Evolutionary conservation across 1,140 invertebrate species (phyloP), one percentile per base, ranked within the genome.

Genomic region (Stegodyphus mimosarum): DNA sequence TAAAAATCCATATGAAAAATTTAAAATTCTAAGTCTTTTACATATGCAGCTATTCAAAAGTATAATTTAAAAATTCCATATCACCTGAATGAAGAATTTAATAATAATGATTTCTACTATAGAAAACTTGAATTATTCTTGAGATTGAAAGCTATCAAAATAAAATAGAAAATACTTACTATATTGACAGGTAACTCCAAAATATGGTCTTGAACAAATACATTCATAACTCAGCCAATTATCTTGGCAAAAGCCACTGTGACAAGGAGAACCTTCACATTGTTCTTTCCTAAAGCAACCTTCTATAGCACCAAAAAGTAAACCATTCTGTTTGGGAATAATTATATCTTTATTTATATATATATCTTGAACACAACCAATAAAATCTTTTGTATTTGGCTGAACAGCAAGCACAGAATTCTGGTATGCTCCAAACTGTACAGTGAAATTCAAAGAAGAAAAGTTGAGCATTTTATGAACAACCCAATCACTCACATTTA

Each of bases 321-420:
- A 92, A 91, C 9, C 90, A 87, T 84, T 87, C 15, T 85, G 74
- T 48, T 87, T 85, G 7, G 89, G 90, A 66, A 90, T 87, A 83
- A 95, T 93, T 93, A 95, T 95, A 89, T 95, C 93, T 6, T 93
- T 94, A 90, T 98, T 97, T 50, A 98, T 94, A 49, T 94, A 92
- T 9, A 98, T 94, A 90, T 99, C 97, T 90, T 97, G 95, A 90
- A 97, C 94, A 90, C 97, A 99, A 5, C 97, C 97, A 17, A 97
- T 94, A 90, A 96, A 96, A 87, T 93, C 94, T 50, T 94, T 93
- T 0, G 73, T 74, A 64, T 77, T 84, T 7, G 52, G 17, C 9
- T 53, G 63, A 7, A 66, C 50, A 10, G 51, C 69, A 15, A 60
- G 55, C 6, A 67, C 50, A 10, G 52, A 33, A 52, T 55, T 70